Percentiles rank a stretch among this genome's conserved stretches.
phyloP scores from a whole-genome alignment of 2,797 vertebrate genomes.

The Neomorphus geoffroyi region DNA sequence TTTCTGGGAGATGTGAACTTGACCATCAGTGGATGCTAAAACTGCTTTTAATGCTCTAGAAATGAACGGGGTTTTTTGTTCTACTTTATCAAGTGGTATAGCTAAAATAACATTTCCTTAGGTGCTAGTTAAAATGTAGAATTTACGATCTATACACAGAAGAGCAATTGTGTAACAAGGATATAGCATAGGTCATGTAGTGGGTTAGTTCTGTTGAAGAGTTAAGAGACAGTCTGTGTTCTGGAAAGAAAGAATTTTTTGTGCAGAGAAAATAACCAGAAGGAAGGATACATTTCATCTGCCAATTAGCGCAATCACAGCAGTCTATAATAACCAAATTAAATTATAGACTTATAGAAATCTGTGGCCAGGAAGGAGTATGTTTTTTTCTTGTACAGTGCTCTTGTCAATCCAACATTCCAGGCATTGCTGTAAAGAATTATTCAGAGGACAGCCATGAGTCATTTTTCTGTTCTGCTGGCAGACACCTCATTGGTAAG shows the following conservation, averaged over 20 bases:
- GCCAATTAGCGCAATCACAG: neutral
- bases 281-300: neutral
- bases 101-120: neutral
- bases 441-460: neutral
- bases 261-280: neutral
- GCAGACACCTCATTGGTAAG: neutral
- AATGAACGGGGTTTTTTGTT: neutral
- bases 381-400: neutral
- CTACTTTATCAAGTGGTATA: neutral
- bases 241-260: neutral
- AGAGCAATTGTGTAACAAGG: neutral
- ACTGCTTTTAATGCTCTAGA: neutral
- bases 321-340: constrained; percentile 11
- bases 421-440: neutral
- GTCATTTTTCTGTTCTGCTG: neutral
- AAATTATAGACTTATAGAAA: constrained; percentile 19
- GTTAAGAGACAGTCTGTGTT: neutral
- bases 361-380: neutral
- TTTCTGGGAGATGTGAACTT: neutral
- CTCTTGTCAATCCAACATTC: neutral
- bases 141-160: neutral
- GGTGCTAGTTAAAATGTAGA: neutral
- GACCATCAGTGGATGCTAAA: neutral
- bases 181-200: neutral
- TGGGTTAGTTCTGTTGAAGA: neutral